phyloP scores from a whole-genome alignment of 2,888 invertebrate genomes.

The Empis livida region DNA sequence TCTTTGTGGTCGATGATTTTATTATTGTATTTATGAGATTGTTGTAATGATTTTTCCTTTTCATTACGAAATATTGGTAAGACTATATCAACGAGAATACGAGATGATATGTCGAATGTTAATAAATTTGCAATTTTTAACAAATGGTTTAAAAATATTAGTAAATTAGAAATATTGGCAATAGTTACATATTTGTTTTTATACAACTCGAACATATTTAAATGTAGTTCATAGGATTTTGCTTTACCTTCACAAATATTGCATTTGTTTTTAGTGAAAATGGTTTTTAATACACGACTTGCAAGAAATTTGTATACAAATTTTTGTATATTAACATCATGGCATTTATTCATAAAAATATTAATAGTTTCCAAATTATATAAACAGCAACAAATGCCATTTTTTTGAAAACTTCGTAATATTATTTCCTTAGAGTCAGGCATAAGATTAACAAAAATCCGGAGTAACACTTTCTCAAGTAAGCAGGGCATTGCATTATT shows the following conservation, averaged over 20 bases:
- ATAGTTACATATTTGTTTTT: slow-evolving; percentile 12
- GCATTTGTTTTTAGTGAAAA: slow-evolving; percentile 22
- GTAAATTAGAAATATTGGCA: slow-evolving; percentile 4
- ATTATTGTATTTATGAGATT: background rate
- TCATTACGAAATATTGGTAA: slow-evolving; percentile 28
- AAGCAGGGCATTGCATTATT: slow-evolving; percentile 23
- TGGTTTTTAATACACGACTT: slow-evolving; percentile 23
- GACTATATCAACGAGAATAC: slow-evolving; percentile 29
- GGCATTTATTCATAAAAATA: slow-evolving; percentile 18
- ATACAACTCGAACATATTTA: slow-evolving; percentile 21
- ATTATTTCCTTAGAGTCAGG: slow-evolving; percentile 22
- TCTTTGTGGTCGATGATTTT: background rate
- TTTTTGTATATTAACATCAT: slow-evolving; percentile 21
- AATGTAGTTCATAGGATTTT: slow-evolving; percentile 25
- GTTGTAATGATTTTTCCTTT: slow-evolving; percentile 13
- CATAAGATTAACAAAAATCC: slow-evolving; percentile 19
- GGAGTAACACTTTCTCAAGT: slow-evolving; percentile 28
- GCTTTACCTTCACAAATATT: slow-evolving; percentile 26
- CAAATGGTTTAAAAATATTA: slow-evolving; percentile 27
- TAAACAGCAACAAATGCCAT: slow-evolving; percentile 32
- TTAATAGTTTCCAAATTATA: slow-evolving; percentile 22
- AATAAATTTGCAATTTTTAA: slow-evolving; percentile 28
- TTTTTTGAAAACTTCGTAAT: slow-evolving; percentile 23
- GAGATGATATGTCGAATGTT: slow-evolving; percentile 25
- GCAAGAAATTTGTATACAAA: slow-evolving; percentile 27